Evolutionary conservation across 37 sponge, comb jelly and placozoan genomes (phyloP).

Genomic region (Cliona cf. orientalis): DNA sequence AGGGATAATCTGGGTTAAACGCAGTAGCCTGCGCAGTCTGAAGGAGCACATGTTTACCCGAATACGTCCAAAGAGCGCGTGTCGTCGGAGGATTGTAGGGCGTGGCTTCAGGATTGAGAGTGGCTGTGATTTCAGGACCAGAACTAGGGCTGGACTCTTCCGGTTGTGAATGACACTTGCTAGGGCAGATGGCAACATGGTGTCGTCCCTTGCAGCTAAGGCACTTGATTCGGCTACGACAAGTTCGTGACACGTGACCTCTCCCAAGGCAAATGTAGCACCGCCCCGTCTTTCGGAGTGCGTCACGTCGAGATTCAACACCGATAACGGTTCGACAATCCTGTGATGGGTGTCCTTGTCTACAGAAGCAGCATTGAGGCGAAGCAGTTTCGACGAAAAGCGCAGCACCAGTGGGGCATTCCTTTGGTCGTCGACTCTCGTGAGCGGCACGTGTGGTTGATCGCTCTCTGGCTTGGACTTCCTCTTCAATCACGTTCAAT

Average conservation of each 20-base stretch:
- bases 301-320: background rate
- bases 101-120: conserved; percentile 13
- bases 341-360: conserved; percentile 19
- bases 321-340: conserved; percentile 9
- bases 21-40: conserved; percentile 32
- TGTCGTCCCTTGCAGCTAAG: conserved; percentile 34
- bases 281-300: conserved; percentile 17
- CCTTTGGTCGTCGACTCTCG: conserved; percentile 8
- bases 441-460: background rate
- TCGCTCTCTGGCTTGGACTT: conserved; percentile 39
- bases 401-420: conserved; percentile 8
- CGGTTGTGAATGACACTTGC: background rate
- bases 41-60: conserved; percentile 8
- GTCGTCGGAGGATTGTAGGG: background rate
- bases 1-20: conserved; percentile 23
- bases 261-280: conserved; percentile 39
- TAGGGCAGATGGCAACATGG: conserved; percentile 23
- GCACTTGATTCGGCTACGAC: conserved; percentile 25
- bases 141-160: background rate
- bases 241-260: conserved; percentile 21
- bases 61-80: background rate
- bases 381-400: background rate
- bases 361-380: conserved; percentile 26
- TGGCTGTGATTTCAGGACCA: background rate
- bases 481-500: conserved; percentile 16